Conservation (phyloP, 2,888 invertebrate species). For the Vannuccia rotundouncinata region DNA sequence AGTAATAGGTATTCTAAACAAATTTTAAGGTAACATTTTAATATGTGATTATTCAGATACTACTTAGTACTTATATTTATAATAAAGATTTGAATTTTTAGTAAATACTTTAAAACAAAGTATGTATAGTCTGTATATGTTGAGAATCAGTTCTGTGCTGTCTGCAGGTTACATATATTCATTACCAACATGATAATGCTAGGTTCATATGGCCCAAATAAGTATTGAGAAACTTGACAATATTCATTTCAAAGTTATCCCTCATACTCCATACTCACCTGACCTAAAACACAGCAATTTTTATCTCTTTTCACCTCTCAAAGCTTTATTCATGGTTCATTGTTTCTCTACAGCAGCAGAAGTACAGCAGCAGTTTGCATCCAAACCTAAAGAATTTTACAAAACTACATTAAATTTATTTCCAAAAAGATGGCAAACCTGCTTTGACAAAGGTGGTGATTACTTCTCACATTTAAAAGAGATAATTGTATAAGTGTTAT, state of each 20-base stretch:
- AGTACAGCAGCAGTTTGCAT: neutral
- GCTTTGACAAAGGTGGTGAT: neutral
- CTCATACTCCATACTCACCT: neutral
- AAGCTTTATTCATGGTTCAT: neutral
- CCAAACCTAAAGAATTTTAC: neutral
- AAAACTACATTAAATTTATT: neutral
- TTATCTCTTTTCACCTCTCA: neutral
- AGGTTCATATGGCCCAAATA: neutral
- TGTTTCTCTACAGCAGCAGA: neutral
- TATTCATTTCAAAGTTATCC: neutral
- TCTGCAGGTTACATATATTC: too few relatives aligned
- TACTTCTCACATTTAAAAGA: neutral
- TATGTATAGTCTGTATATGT: too few relatives aligned
- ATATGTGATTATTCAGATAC: too few relatives aligned
- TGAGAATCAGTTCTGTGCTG: too few relatives aligned
- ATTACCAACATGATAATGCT: neutral
- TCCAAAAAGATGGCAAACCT: neutral
- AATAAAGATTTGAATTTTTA: too few relatives aligned
- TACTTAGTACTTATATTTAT: too few relatives aligned
- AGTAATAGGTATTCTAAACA: too few relatives aligned
- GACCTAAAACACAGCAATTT: neutral
- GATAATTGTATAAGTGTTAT: neutral
- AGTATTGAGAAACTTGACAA: neutral
- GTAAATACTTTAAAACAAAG: too few relatives aligned
- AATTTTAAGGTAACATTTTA: too few relatives aligned